phyloP scores from a whole-genome alignment of 2,888 invertebrate genomes.

The Nycteola revayana region DNA sequence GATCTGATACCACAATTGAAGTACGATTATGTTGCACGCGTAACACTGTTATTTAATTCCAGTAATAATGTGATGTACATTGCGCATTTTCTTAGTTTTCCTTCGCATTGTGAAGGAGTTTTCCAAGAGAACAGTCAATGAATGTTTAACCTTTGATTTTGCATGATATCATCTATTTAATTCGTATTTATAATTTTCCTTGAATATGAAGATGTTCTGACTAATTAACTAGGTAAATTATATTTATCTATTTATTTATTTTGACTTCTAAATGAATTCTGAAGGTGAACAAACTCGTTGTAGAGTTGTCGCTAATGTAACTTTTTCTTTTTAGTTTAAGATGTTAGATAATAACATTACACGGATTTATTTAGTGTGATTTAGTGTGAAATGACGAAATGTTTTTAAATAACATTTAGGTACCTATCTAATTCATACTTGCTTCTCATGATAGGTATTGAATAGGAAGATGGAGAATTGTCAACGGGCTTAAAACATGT shows the following conservation, averaged over 20 bases:
- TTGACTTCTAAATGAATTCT: conserved; percentile 19
- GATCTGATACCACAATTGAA: too few species aligned
- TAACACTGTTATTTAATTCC: too few species aligned
- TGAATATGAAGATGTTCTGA: too few species aligned
- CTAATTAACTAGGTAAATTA: background rate
- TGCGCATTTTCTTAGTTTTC: background rate
- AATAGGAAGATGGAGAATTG: too few species aligned
- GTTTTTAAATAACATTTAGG: background rate
- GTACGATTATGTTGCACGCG: too few species aligned
- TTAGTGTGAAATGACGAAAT: background rate
- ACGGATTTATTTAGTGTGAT: too few species aligned
- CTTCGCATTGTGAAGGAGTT: background rate
- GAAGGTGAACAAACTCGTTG: conserved; percentile 18
- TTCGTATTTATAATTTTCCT: conserved; percentile 8
- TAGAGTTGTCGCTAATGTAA: background rate
- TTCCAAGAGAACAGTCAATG: conserved; percentile 2
- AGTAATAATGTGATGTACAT: background rate
- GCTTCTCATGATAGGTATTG: too few species aligned
- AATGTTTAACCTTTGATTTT: conserved; percentile 9
- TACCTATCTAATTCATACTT: too few species aligned
- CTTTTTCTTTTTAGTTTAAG: too few species aligned
- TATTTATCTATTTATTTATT: conserved; percentile 11
- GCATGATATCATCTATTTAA: conserved; percentile 23
- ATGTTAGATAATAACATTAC: too few species aligned
- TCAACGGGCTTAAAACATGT: too few species aligned